These are phyloP conservation scores for Diachasma alloeum DNA, from an alignment of 1,140 invertebrate genomes.

Conservation along the genomic window DNA sequence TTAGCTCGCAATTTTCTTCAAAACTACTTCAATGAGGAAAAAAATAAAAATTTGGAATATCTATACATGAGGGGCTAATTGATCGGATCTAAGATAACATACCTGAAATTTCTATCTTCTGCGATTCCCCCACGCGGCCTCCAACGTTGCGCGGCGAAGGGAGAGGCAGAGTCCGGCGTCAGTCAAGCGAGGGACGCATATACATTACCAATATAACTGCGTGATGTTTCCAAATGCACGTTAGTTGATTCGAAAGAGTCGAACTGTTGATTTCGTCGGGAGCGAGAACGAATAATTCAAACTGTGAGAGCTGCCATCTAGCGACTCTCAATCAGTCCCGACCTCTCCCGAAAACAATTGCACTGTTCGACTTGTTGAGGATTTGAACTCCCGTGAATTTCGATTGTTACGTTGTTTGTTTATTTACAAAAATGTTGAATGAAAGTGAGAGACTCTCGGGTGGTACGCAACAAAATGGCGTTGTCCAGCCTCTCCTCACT, in stretches of 20 bases:
- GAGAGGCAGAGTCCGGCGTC: background rate
- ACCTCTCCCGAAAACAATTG: background rate
- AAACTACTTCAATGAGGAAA: too few species aligned
- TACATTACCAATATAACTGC: background rate
- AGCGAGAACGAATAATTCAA: background rate
- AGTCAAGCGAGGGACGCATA: background rate
- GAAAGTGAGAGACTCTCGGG: slow-evolving; percentile 23
- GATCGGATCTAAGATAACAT: too few species aligned
- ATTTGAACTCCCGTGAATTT: background rate
- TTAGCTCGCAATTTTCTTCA: too few species aligned
- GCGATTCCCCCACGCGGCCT: background rate
- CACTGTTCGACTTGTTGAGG: background rate
- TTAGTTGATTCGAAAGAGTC: slow-evolving; percentile 1
- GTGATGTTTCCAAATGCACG: background rate
- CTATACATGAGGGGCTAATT: too few species aligned
- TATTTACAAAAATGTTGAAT: slow-evolving; percentile 18
- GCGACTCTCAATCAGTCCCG: background rate
- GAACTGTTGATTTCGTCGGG: background rate
- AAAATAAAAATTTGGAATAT: too few species aligned
- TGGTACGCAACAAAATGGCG: slow-evolving; percentile 74
- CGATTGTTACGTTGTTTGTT: background rate
- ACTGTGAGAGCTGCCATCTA: background rate
- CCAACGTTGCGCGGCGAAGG: background rate
- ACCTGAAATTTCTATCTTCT: background rate
- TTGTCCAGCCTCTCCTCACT: slow-evolving; percentile 82